Percentiles rank a stretch among this genome's conserved stretches.
Conservation (phyloP, 23 tunicate genomes). For the Trididemnum clinides region DNA sequence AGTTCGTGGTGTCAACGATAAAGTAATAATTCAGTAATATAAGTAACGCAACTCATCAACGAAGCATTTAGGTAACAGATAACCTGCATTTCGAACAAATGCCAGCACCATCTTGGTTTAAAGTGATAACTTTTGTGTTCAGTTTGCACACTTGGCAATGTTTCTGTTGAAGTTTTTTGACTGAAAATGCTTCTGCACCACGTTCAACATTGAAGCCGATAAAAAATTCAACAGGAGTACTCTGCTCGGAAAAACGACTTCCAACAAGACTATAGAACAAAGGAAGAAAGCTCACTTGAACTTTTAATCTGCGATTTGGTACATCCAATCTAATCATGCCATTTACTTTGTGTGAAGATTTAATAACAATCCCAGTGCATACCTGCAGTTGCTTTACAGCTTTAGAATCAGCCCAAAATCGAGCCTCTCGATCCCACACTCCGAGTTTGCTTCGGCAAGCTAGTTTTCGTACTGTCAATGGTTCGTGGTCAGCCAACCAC, state of each 20-base stretch:
- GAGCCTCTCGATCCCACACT: not conserved
- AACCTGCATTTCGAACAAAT: constrained; percentile 36
- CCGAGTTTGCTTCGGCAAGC: constrained; percentile 27
- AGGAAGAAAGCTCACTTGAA: constrained; percentile 41
- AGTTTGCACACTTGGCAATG: not conserved
- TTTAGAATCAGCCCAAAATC: constrained; percentile 18
- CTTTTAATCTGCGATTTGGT: not conserved
- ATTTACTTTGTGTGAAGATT: not conserved
- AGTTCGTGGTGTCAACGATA: too few relatives aligned
- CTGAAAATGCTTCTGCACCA: constrained; percentile 33
- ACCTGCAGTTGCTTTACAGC: not conserved
- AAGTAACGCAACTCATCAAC: too few relatives aligned
- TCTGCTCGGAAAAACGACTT: constrained; percentile 13
- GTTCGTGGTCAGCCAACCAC: constrained; percentile 12
- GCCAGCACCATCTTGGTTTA: not conserved
- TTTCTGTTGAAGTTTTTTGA: not conserved
- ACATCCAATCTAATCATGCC: not conserved
- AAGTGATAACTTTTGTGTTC: constrained; percentile 6
- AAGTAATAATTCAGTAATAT: too few relatives aligned
- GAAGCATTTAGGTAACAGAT: too few relatives aligned
- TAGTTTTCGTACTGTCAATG: constrained; percentile 18
- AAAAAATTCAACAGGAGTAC: constrained; percentile 48
- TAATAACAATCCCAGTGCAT: constrained; percentile 30
- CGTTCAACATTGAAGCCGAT: constrained; percentile 50
- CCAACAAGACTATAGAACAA: constrained; percentile 30